Evolutionary conservation across 2,888 invertebrate genomes (phyloP), one percentile per base, ranked within the genome.

Genomic region (Sinodicranocentrus sp.): DNA sequence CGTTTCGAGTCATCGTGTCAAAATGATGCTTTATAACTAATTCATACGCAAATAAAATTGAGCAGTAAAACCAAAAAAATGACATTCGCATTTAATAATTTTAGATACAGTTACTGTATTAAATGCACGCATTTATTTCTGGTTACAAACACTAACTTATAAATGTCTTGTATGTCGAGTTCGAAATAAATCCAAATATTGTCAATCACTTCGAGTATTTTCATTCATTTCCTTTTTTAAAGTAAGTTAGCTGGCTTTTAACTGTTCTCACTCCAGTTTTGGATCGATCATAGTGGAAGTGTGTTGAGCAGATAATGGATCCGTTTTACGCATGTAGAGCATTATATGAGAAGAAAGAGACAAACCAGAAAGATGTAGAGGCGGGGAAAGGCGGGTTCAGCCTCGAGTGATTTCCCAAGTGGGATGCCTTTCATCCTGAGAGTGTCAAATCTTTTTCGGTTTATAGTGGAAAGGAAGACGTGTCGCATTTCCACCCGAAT

Each of bases 401-500:
- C 28, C 77, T 73, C 65, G 68, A 80, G 43, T 83, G 87, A 87
- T 88, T 88, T 88, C 88, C 88, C 88, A 84, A 85, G 87, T 87
- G 87, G 87, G 79, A 82, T 85, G 84, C 84, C 84, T 85, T 86
- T 85, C 85, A 87, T 84, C 84, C 82, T 77, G 85, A 84, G 86
- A 88, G 87, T 87, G 88, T 87, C 87, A 88, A 87, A 86, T 86
- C 86, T 87, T 85, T 87, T 86, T 85, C 72, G 85, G 85, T 85
- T 86, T 84, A 77, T 54, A 84, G 83, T 85, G 85, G 85, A 85
- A 79, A 80, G 84, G 82, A 85, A 84, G 82, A 88, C 87, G 87
- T 88, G 88, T 88, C 87, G 88, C 84, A 88, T 88, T 88, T 88
- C 88, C 88, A 88, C 88, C 85, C 88, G 88, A 88, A 88, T 88